Base-by-base conservation (phyloP, 2,888 invertebrate species). In the Leptopilina drosophilae region DNA sequence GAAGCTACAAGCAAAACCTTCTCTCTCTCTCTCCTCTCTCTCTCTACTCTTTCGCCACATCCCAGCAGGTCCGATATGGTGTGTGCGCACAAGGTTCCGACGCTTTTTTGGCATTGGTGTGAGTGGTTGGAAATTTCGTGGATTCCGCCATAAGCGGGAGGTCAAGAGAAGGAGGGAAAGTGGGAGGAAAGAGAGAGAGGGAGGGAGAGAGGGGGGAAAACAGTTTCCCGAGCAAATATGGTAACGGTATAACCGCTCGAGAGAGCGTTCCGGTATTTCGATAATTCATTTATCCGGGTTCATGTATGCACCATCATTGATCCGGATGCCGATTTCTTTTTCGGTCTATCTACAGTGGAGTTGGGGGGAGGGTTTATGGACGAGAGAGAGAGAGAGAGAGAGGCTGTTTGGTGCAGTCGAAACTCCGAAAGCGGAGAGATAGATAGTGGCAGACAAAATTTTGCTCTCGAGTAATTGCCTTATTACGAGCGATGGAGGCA, bases 211-310 rank as follows among this genome's bases (percentile, higher is more conserved):
- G 46, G 15, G 11, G n/a, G 12, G 65, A 77, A 77, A 65, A 78
- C 77, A 80, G 78, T 42, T 77, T 77, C 64, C 64, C 59, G 77
- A 77, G 77, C 84, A 82, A 82, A 84, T 84, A 82, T 82, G 81
- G 83, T 80, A 81, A 82, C 79, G 73, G 53, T 49, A 69, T 73
- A 73, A 73, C 73, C 33, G 73, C 77, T 81, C 82, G 83, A 78
- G 77, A 78, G 66, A 77, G 80, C 82, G 75, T 78, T 82, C 81
- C 79, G 84, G 84, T 79, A 84, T 85, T 83, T 84, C 84, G 84
- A 83, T 85, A 84, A 85, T 86, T 86, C 85, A 84, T 85, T 85
- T 85, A 84, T 81, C 80, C 67, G 79, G 76, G 78, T 80, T 76
- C 69, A 78, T 78, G 80, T 81, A 56, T 81, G 79, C 69, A 26